phyloP scores from a whole-genome alignment of 2,888 invertebrate genomes.

The Boloria euphrosyne region DNA sequence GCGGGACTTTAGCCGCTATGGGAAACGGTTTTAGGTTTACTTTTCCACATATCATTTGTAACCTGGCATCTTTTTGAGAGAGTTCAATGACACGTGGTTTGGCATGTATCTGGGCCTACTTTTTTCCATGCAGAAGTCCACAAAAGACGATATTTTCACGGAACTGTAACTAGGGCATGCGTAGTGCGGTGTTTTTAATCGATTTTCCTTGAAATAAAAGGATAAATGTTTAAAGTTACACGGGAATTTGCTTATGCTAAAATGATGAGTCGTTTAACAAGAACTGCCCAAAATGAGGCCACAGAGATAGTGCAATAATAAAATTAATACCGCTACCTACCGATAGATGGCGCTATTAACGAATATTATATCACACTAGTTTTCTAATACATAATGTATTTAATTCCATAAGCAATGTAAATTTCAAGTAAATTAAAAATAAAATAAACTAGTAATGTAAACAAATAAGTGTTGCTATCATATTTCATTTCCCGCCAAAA shows the following conservation, averaged over 20 bases:
- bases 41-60: constrained; percentile 47
- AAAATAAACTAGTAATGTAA: neutral
- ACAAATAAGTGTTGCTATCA: constrained; percentile 6
- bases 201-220: constrained; percentile 62
- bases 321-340: constrained; percentile 60
- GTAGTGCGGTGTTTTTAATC: constrained; percentile 57
- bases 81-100: constrained; percentile 78
- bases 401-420: neutral
- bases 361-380: constrained; percentile 7
- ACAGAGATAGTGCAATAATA: constrained; percentile 52
- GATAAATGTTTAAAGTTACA: constrained; percentile 47
- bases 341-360: constrained; percentile 65
- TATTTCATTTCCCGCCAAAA: constrained; percentile 36
- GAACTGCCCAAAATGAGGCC: constrained; percentile 66
- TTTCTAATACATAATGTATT: neutral
- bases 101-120: constrained; percentile 70
- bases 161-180: constrained; percentile 70
- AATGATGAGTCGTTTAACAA: constrained; percentile 53
- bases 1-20: constrained; percentile 57
- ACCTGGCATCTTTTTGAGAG: constrained; percentile 65
- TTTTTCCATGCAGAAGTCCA: constrained; percentile 66
- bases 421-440: neutral
- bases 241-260: constrained; percentile 43
- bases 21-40: constrained; percentile 47
- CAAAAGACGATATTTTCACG: constrained; percentile 70